Evolutionary conservation across 2,888 invertebrate genomes (phyloP).

Genomic region (Microctonus hyperodae): DNA sequence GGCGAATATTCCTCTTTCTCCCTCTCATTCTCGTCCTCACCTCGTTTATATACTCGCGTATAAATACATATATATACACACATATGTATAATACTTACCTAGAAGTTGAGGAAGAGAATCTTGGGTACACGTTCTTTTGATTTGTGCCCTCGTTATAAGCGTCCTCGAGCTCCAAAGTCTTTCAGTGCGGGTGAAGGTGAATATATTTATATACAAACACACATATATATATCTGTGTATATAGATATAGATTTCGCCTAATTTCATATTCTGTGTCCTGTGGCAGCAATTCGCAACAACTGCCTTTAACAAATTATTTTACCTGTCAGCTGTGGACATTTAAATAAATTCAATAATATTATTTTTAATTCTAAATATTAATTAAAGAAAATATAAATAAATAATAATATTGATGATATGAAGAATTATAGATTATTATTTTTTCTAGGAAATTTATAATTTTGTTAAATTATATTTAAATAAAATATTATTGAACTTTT

Average conservation of each 20-base stretch:
- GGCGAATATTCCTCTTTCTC: constrained; percentile 32
- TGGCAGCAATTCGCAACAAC: constrained; percentile 41
- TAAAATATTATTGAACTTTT: no score
- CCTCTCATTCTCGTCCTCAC: constrained; percentile 21
- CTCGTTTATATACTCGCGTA: constrained; percentile 11
- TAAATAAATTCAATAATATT: no score
- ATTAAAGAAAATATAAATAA: no score
- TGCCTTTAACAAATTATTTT: constrained; percentile 49
- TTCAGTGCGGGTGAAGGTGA: constrained; percentile 1
- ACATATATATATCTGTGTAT: not conserved
- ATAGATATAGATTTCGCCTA: constrained; percentile 35
- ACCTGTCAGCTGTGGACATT: not conserved
- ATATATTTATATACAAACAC: not conserved
- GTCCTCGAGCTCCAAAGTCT: constrained; percentile 19
- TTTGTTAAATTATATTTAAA: no score
- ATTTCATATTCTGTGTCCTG: constrained; percentile 48
- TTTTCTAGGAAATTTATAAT: no score
- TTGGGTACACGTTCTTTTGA: constrained; percentile 46
- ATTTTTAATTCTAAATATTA: no score
- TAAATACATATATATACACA: not conserved
- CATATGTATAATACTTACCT: not conserved
- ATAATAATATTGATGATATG: no score
- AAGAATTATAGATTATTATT: no score
- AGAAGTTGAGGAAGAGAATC: constrained; percentile 20
- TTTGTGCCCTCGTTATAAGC: constrained; percentile 55